Evolutionary conservation across 53 echinoderm and acorn worm genomes (phyloP), one percentile per base, ranked within the genome.

Genomic region (Henricia sp.): DNA sequence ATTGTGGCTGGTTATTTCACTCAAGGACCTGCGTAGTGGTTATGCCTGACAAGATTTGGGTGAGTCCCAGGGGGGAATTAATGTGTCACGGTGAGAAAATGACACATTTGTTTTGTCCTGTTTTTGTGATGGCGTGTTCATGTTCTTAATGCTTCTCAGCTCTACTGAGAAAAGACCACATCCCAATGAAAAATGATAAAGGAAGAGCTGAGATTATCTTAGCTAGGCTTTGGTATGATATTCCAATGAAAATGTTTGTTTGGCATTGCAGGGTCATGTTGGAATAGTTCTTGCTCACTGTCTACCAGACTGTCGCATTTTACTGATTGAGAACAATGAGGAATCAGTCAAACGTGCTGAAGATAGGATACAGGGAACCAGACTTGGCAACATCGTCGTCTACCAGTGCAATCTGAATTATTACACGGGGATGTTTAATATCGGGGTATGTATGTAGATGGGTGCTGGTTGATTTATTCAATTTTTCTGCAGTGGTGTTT

Each of bases 231-330:
- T n/a, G n/a, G n/a, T n/a, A n/a, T n/a, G n/a, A n/a, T n/a, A n/a
- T n/a, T n/a, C n/a, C n/a, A n/a, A n/a, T n/a, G n/a, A n/a, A n/a
- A n/a, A n/a, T n/a, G n/a, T n/a, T n/a, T n/a, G n/a, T n/a, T n/a
- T n/a, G n/a, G n/a, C n/a, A n/a, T n/a, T 68, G 27, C 86, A 97
- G 97, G 97, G 97, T 34, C 97, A 97, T 72, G 92, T 94, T 36
- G 97, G 97, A 12, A 97, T 97, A 10, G 88, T 85, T 37, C 77
- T 97, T 30, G 92, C 97, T 10, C 84, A 94, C 42, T 76, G 88
- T 29, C 65, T 97, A 36, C 94, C 97, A 37, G 82, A 75, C 54
- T 94, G 92, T 78, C 92, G 65, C 52, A 65, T 97, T 38, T 48
- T 89, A 68, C 85, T 97, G 90, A 86, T 97, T 32, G 97, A 94